Evolutionary conservation across 2,888 invertebrate species (phyloP).

Genomic region (Drosophila eohydei): DNA sequence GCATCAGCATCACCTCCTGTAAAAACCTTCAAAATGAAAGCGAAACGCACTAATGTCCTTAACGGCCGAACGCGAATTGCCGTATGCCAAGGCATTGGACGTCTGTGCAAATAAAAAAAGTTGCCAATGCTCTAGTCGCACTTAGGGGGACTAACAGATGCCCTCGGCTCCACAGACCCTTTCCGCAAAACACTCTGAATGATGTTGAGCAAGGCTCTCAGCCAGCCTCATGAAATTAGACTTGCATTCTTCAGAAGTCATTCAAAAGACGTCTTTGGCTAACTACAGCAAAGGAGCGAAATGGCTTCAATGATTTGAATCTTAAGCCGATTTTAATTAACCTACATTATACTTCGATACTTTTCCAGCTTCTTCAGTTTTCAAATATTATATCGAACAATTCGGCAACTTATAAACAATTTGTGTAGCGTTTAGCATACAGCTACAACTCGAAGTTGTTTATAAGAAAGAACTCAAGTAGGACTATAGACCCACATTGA

Average conservation of each 20-base stretch:
- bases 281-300: too few species aligned
- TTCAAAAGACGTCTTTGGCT: background rate
- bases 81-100: slow-evolving; percentile 31
- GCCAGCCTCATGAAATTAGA: background rate
- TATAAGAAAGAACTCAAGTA: too few species aligned
- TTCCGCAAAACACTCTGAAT: background rate
- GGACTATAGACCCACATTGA: too few species aligned
- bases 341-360: too few species aligned
- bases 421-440: too few species aligned
- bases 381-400: background rate
- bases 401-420: background rate
- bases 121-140: slow-evolving; percentile 3
- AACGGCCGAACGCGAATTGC: slow-evolving; percentile 38
- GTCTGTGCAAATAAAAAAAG: slow-evolving; percentile 44
- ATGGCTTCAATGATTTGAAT: too few species aligned
- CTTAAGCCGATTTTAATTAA: too few species aligned
- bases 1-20: slow-evolving; percentile 15
- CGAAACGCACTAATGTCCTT: slow-evolving; percentile 74
- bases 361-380: too few species aligned
- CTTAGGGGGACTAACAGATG: background rate
- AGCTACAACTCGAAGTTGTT: too few species aligned
- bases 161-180: background rate
- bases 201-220: background rate
- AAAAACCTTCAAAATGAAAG: slow-evolving; percentile 56
- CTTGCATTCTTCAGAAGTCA: background rate